Base-by-base conservation (phyloP, 2,888 invertebrate species). In the Epinotia bilunana region DNA sequence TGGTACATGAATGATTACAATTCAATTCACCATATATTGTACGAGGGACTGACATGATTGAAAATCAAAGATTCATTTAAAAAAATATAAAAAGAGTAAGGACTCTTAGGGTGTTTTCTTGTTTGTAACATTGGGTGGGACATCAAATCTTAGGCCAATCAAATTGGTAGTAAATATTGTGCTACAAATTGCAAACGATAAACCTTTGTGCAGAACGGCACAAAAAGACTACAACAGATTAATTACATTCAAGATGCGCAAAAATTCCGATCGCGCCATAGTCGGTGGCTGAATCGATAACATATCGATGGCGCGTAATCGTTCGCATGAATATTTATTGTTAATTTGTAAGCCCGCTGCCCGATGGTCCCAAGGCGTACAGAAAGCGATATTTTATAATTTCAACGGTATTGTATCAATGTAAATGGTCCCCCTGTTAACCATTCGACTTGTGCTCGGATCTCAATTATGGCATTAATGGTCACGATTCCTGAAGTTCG, bases 301-400 rank as follows among this genome's bases (percentile, higher is more conserved):
- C 71, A 77, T 80, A 83, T 81, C 83, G 83, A 84, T 82, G 81
- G 79, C 63, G 74, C 81, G 84, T 87, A 88, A 87, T 87, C 86
- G 86, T 82, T 86, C 79, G 81, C 88, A 91, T 92, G 90, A 92
- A 91, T 91, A 92, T 92, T 91, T 91, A 92, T 91, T 90, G 91
- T 91, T 92, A 92, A 91, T 92, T 91, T 91, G 90, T 90, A 90
- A 88, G 84, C 85, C 78, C 86, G 90, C 88, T 88, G 86, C 84
- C 80, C 82, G 87, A 88, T 86, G 87, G 84, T 90, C 89, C 90
- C 90, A 88, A 88, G 88, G 88, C 88, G 84, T 81, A 84, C 83
- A 85, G 85, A 84, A 86, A 84, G 83, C 84, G 80, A 88, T 90
- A 91, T 90, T 88, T 91, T 88, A 90, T 87, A 86, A 85, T 85